Base-by-base conservation (phyloP, 2,888 invertebrate species). In the Andricus curvator region DNA sequence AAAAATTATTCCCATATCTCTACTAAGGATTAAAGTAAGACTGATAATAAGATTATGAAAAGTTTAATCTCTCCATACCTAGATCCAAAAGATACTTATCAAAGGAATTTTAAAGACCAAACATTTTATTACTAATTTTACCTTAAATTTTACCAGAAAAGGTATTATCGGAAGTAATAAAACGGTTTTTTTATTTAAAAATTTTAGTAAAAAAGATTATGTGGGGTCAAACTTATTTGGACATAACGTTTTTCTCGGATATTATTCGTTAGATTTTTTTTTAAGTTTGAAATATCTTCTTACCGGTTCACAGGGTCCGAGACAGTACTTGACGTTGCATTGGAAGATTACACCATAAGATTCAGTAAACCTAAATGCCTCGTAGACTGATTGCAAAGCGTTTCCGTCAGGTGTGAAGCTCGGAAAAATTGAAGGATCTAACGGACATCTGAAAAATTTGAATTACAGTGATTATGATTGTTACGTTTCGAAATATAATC, bases 301-400 rank as follows among this genome's bases (percentile, higher is more conserved):
- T 93, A 97, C 97, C 88, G 98, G 97, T 92, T 98, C 98, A 90
- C 98, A 98, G 86, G 97, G 98, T 91, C 98, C 98, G 84, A 98
- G 95, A 90, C 98, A 98, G 93, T 98, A 98, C 92, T 98, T 98
- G 88, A 98, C 98, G 93, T 98, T 98, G 93, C 98, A 98, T 92
- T 98, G 98, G 96, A 98, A 98, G 92, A 98, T 98, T 83, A 98
- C 98, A 77, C 98, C 98, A 89, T 98, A 98, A 17, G 98, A 98
- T 92, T 98, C 98, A 0, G 98, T 98, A 93, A 98, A 98, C 91
- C 98, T 95, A 94, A 98, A 98, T 0, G 98, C 98, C 93, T 98
- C 98, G 91, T 98, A 98, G 81, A 97, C 95, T 0, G 98, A 97
- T 89, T 98, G 97, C 70, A 88, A 77, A 68, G 85, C 98, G 93